A percentile compares a stretch with the other conserved stretches of the same genome.
phyloP scores from a whole-genome alignment of 2,113 vertebrate species.

The Phrynosoma blainvillii region DNA sequence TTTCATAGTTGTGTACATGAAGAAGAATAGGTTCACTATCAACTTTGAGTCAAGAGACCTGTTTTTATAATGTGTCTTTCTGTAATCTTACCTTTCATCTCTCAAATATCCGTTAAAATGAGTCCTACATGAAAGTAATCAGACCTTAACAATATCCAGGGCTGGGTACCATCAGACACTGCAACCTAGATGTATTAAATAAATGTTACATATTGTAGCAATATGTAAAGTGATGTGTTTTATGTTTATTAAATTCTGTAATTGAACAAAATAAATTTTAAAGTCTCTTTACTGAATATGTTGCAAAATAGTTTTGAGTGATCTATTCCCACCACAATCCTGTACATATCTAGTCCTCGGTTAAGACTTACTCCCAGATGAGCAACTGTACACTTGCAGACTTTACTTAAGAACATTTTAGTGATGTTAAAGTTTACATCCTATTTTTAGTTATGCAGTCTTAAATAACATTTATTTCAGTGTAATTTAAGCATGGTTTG shows the following conservation, averaged over 20 bases:
- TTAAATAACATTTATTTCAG: too few relatives aligned
- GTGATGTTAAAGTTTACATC: not conserved
- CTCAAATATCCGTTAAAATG: slow-evolving; percentile 89
- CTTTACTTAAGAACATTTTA: not conserved
- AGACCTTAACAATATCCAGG: slow-evolving; percentile 77
- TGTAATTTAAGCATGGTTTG: too few relatives aligned
- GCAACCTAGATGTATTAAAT: slow-evolving; percentile 67
- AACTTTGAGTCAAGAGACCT: slow-evolving; percentile 78
- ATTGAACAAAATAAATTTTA: slow-evolving; percentile 51
- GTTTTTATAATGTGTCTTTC: slow-evolving; percentile 74
- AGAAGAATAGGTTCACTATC: slow-evolving; percentile 78
- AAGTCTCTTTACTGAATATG: slow-evolving; percentile 32
- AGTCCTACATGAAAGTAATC: slow-evolving; percentile 84
- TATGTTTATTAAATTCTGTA: slow-evolving; percentile 63
- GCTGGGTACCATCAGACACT: slow-evolving; percentile 56
- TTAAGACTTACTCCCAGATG: not conserved
- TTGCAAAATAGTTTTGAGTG: slow-evolving; percentile 35
- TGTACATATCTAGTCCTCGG: not conserved
- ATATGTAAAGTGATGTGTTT: slow-evolving; percentile 55
- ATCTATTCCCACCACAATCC: slow-evolving; percentile 3
- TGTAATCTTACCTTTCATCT: slow-evolving; percentile 84
- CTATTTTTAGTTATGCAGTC: too few relatives aligned
- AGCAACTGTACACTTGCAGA: not conserved
- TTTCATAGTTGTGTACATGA: slow-evolving; percentile 87
- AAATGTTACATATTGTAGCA: slow-evolving; percentile 63